Evolutionary conservation across 2,113 vertebrate genomes (phyloP).

Genomic region (Cyprinodon variegatus): DNA sequence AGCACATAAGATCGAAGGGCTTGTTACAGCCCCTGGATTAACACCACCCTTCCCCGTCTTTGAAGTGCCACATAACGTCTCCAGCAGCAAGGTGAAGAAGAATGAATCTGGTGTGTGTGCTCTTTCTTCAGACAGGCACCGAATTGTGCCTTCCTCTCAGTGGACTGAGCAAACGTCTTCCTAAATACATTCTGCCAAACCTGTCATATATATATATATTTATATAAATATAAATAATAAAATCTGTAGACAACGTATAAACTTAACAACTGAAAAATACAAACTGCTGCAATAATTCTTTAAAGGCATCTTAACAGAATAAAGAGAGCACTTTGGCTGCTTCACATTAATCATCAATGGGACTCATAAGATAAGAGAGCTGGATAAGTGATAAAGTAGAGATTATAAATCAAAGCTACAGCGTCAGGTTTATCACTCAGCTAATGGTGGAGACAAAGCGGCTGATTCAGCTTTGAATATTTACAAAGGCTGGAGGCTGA

Average conservation of each 20-base stretch:
- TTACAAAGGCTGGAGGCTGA: conserved; percentile 53
- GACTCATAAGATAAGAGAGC: conserved; percentile 37
- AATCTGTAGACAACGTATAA: neutral
- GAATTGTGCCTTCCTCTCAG: conserved; percentile 19
- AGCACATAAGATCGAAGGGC: conserved; percentile 33
- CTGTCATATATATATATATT: too few relatives aligned
- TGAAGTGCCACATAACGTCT: conserved; percentile 73
- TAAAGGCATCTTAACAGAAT: neutral
- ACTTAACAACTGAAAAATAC: conserved; percentile 4
- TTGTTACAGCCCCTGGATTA: conserved; percentile 60
- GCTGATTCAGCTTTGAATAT: conserved; percentile 11
- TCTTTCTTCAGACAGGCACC: conserved; percentile 42
- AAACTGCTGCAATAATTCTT: neutral
- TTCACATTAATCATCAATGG: conserved; percentile 64
- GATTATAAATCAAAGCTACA: conserved; percentile 32
- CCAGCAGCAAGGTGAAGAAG: conserved; percentile 60
- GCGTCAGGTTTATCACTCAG: conserved; percentile 31
- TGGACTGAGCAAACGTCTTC: neutral
- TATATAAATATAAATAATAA: neutral
- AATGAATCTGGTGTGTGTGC: conserved; percentile 63
- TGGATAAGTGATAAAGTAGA: conserved; percentile 33
- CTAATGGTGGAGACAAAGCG: conserved; percentile 33
- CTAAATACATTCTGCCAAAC: too few relatives aligned
- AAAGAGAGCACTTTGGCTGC: conserved; percentile 37
- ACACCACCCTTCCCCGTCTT: conserved; percentile 65